A percentile compares a stretch with the other conserved stretches of the same genome.
Conservation (phyloP, 2,113 vertebrate genomes). For the Mesocricetus auratus region DNA sequence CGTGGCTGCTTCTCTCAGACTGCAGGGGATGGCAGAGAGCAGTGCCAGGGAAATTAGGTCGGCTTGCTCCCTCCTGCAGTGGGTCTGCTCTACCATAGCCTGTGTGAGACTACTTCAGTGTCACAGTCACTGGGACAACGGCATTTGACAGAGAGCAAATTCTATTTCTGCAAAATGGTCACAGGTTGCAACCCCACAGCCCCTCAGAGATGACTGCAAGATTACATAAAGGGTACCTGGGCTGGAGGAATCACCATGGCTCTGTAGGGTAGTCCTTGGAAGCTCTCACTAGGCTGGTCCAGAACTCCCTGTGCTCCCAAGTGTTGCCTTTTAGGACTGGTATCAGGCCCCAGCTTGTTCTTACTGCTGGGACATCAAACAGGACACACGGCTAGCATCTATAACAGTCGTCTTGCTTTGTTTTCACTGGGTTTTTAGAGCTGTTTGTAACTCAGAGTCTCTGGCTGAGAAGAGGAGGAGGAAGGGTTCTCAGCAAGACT, state of each 20-base stretch:
- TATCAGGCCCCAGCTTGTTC: neutral
- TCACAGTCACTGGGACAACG: neutral
- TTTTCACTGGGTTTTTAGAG: neutral
- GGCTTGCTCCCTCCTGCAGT: neutral
- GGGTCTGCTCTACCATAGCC: neutral
- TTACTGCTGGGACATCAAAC: neutral
- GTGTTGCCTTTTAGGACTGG: neutral
- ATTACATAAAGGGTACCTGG: neutral
- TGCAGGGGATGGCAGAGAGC: neutral
- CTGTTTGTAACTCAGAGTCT: neutral
- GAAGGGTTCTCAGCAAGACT: neutral
- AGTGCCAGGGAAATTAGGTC: no score
- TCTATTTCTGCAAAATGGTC: neutral
- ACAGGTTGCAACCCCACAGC: neutral
- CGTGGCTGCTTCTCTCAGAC: neutral
- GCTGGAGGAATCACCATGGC: neutral
- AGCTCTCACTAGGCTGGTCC: neutral
- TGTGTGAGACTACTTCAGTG: neutral
- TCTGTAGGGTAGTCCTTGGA: neutral
- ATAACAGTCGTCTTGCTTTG: neutral
- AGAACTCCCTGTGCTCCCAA: neutral
- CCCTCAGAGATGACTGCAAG: neutral
- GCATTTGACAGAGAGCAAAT: neutral
- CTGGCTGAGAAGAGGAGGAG: neutral
- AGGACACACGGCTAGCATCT: neutral